phyloP scores from a whole-genome alignment of 1,140 invertebrate species.

The Planococcus citri region DNA sequence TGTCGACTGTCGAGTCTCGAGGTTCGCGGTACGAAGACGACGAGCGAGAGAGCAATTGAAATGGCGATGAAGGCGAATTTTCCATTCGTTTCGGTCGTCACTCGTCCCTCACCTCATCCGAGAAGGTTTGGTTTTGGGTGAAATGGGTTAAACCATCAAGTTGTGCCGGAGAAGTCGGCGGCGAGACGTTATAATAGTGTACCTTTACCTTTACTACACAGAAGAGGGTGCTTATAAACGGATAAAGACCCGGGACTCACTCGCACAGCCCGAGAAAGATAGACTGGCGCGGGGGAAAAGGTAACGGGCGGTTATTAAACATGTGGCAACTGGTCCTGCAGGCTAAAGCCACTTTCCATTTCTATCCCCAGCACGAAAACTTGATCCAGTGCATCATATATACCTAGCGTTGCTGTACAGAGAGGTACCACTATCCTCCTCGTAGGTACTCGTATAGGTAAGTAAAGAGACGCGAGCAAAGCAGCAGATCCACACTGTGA shows the following conservation, averaged over 20 bases:
- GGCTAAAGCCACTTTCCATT: conserved; percentile 17
- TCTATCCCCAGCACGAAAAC: neutral
- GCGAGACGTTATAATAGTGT: neutral
- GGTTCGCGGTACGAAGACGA: too few relatives aligned
- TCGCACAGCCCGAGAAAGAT: neutral
- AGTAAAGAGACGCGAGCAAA: neutral
- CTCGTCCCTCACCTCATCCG: too few relatives aligned
- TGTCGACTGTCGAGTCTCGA: too few relatives aligned
- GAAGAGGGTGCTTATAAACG: neutral
- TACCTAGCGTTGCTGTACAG: too few relatives aligned
- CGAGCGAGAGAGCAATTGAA: too few relatives aligned
- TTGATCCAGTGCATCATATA: conserved; percentile 11
- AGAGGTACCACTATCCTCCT: neutral
- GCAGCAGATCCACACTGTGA: too few relatives aligned
- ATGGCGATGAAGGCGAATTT: too few relatives aligned
- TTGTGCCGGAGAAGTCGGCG: neutral
- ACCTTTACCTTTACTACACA: too few relatives aligned
- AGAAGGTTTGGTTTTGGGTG: neutral
- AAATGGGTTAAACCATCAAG: conserved; percentile 18
- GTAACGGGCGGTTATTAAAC: conserved; percentile 10
- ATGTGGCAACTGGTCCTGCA: conserved; percentile 19
- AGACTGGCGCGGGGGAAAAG: neutral
- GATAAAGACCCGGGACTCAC: neutral
- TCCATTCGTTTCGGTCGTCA: too few relatives aligned
- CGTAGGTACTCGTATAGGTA: neutral